Conservation (phyloP, 1,140 invertebrate species). For the Orius insidiosus region DNA sequence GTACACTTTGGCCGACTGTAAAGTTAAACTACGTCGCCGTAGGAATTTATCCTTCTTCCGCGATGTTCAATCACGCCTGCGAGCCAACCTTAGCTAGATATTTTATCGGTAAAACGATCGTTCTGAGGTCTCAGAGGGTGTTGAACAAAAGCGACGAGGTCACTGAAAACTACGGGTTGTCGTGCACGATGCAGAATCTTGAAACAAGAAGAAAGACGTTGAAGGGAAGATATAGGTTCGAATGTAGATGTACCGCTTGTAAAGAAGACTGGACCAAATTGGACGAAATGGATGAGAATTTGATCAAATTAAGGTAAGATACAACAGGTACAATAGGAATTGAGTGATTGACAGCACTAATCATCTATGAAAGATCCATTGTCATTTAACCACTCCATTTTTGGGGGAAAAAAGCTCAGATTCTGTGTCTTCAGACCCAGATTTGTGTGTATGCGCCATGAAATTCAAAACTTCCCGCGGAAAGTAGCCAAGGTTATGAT, state of each 20-base stretch:
- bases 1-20: conserved; percentile 3
- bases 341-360: no score
- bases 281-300: conserved; percentile 40
- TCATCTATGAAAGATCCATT: no score
- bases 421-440: no score
- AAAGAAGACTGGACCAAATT: conserved; percentile 64
- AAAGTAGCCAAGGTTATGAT: no score
- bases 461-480: no score
- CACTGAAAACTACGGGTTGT: conserved; percentile 71
- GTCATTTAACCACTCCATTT: no score
- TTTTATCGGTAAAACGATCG: conserved; percentile 53
- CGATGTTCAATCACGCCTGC: conserved; percentile 79
- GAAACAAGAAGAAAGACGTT: conserved; percentile 47
- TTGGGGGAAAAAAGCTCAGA: no score
- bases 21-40: conserved; percentile 44
- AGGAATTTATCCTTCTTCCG: conserved; percentile 59
- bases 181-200: conserved; percentile 45
- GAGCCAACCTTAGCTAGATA: conserved; percentile 62
- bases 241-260: conserved; percentile 68
- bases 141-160: conserved; percentile 44
- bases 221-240: conserved; percentile 70
- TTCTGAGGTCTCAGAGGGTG: conserved; percentile 46
- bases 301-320: conserved; percentile 6
- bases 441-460: no score
- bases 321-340: no score